phyloP scores from a whole-genome alignment of 92 coral and sea anemone species.

The Galaxea fascicularis region DNA sequence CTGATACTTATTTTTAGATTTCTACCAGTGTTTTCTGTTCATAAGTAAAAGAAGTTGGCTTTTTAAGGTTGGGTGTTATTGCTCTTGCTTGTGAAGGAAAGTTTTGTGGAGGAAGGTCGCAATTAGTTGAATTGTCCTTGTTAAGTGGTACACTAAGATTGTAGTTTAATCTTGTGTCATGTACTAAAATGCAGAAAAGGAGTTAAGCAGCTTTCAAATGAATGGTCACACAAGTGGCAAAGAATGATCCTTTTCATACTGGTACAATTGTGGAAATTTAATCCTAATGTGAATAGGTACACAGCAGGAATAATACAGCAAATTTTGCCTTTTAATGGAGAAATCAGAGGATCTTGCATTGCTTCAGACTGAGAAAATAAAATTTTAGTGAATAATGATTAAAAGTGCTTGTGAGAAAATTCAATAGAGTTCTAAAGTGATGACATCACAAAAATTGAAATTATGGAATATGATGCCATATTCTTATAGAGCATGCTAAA shows the following conservation, averaged over 20 bases:
- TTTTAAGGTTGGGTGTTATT: not conserved
- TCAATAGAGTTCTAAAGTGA: too few relatives aligned
- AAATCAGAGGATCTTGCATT: too few relatives aligned
- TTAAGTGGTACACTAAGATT: not conserved
- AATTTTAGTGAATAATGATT: not conserved
- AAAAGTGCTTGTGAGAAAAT: not conserved
- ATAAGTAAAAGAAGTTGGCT: too few relatives aligned
- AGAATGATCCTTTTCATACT: too few relatives aligned
- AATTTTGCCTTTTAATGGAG: too few relatives aligned
- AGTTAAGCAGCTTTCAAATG: constrained; percentile 37
- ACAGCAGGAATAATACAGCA: too few relatives aligned
- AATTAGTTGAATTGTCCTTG: constrained; percentile 8
- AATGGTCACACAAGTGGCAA: constrained; percentile 15
- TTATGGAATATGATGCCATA: too few relatives aligned
- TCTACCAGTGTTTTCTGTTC: not conserved
- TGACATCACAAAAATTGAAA: too few relatives aligned
- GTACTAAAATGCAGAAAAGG: not conserved
- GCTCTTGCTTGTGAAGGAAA: constrained; percentile 44
- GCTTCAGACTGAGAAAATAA: too few relatives aligned
- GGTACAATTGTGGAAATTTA: too few relatives aligned
- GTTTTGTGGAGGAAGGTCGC: constrained; percentile 25
- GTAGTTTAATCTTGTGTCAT: not conserved
- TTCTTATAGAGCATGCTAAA: too few relatives aligned
- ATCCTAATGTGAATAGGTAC: too few relatives aligned
- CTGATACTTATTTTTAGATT: not conserved